Conservation (phyloP, 2,113 vertebrate species). For the Lipotes vexillifer region DNA sequence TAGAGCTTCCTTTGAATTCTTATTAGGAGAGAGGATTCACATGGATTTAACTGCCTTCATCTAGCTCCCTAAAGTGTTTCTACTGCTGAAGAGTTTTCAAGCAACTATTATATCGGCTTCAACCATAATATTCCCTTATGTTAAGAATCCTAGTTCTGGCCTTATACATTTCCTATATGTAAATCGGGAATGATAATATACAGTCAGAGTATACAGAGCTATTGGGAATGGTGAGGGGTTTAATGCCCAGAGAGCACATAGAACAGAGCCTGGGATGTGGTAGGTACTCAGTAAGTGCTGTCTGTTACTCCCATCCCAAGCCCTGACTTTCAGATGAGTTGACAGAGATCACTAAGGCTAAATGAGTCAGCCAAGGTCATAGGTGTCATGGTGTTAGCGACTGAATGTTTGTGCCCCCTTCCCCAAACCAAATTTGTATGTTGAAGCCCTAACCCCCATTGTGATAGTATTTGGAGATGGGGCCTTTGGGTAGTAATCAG, state of each 20-base stretch:
- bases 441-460: neutral
- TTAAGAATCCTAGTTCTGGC: neutral
- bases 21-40: neutral
- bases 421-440: neutral
- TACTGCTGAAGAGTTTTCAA: neutral
- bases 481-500: neutral
- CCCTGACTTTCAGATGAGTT: neutral
- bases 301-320: neutral
- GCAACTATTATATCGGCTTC: neutral
- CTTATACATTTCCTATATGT: neutral
- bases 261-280: neutral
- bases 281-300: rapidly evolving
- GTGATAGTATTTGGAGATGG: neutral
- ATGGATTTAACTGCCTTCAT: neutral
- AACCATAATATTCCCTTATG: neutral
- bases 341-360: neutral
- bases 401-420: neutral
- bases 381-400: neutral
- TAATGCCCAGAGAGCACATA: neutral
- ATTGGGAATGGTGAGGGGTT: neutral
- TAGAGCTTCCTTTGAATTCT: slow-evolving; percentile 24
- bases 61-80: neutral
- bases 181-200: neutral
- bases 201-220: neutral
- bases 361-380: neutral